Percentiles rank a stretch among this genome's conserved stretches.
These are phyloP conservation scores for Anas platyrhynchos DNA, from an alignment of 2,113 vertebrate genomes.

Conservation along the genomic window DNA sequence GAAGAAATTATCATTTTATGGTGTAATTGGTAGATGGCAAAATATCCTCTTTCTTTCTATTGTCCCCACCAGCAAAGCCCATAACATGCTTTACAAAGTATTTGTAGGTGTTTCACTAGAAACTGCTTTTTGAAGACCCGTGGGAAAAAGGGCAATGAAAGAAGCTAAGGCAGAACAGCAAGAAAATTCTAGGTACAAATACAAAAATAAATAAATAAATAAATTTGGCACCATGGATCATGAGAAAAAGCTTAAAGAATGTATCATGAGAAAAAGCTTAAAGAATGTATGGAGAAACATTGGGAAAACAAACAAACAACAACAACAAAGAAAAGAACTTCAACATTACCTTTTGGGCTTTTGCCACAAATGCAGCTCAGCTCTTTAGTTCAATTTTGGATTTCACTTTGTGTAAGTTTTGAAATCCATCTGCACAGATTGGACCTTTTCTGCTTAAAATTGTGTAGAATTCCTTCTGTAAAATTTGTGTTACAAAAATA, in stretches of 20 bases:
- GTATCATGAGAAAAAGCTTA: not conserved
- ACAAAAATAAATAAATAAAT: not conserved
- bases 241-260: not conserved
- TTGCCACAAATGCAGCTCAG: not conserved
- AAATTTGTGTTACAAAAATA: not conserved
- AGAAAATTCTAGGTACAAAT: not conserved
- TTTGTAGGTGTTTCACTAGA: not conserved
- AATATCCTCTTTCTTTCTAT: not conserved
- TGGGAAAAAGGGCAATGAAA: not conserved
- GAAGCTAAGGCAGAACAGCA: not conserved
- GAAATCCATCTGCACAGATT: not conserved
- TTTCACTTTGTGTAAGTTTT: not conserved
- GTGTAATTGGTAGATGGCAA: not conserved
- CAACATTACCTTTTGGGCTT: not conserved
- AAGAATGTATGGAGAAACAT: not conserved
- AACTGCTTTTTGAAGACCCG: not conserved
- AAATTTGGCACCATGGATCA: not conserved
- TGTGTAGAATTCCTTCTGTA: not conserved
- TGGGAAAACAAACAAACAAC: not conserved
- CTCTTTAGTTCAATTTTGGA: not conserved
- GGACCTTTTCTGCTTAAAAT: not conserved
- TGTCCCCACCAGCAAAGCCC: not conserved
- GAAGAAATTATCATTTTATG: not conserved
- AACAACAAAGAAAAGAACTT: not conserved
- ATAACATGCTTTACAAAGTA: not conserved